Percentiles rank a stretch among this genome's conserved stretches.
Conservation (phyloP, 2,113 vertebrate genomes). For the Desmodus rotundus region DNA sequence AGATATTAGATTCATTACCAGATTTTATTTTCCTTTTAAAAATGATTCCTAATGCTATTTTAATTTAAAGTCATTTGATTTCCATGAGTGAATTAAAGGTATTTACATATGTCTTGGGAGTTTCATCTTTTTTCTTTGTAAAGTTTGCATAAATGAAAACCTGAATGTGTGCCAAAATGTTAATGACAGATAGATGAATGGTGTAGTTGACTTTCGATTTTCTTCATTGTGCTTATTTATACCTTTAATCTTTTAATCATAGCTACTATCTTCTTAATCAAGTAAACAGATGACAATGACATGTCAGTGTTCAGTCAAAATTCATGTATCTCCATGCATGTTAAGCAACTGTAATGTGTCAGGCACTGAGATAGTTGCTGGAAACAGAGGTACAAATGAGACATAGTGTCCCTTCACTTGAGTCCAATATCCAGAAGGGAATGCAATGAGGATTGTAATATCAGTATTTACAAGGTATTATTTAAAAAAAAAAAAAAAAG, state of each 20-base stretch:
- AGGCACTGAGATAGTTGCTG: background rate
- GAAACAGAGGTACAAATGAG: background rate
- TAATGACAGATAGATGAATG: background rate
- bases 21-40: conserved; percentile 9
- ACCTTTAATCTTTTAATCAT: conserved; percentile 43
- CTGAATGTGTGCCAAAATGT: background rate
- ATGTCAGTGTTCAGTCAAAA: background rate
- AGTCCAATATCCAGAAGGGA: background rate
- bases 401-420: background rate
- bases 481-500: background rate
- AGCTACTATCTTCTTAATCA: background rate
- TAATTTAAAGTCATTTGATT: conserved; percentile 12
- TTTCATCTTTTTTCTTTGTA: background rate
- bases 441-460: background rate
- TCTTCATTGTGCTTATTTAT: background rate
- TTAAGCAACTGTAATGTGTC: background rate
- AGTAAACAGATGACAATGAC: background rate
- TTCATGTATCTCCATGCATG: background rate
- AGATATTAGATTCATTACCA: background rate
- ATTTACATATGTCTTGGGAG: background rate
- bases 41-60: background rate
- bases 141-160: background rate
- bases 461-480: background rate
- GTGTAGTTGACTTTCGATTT: background rate
- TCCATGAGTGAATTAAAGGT: conserved; percentile 31